phyloP scores from a whole-genome alignment of 1,140 invertebrate species.

The Sminthurinus signatus region DNA sequence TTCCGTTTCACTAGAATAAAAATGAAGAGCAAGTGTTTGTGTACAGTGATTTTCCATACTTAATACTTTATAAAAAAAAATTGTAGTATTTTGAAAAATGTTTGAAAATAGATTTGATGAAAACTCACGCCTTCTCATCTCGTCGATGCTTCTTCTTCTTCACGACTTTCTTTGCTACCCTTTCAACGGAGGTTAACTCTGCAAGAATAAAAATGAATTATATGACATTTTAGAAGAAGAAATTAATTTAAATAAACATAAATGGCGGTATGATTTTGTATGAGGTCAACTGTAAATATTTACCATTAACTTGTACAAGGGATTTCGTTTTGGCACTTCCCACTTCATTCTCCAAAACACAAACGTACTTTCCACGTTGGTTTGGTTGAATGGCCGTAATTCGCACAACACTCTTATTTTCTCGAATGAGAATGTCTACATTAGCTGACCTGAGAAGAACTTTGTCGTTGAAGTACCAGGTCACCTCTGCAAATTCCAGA shows the following conservation, averaged over 20 bases:
- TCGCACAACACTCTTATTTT: conserved; percentile 65
- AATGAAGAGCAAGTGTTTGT: background rate
- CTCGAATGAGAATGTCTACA: conserved; percentile 63
- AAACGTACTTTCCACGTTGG: conserved; percentile 75
- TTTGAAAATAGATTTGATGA: too few species aligned
- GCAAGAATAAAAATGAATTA: too few species aligned
- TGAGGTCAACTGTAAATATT: conserved; percentile 14
- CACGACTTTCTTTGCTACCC: background rate
- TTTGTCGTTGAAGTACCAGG: conserved; percentile 84
- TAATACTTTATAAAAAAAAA: background rate
- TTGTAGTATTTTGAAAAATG: background rate
- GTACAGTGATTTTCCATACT: background rate
- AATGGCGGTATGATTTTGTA: too few species aligned
- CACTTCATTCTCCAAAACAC: conserved; percentile 73
- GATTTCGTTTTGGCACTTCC: conserved; percentile 73
- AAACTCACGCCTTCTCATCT: too few species aligned
- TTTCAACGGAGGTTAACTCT: background rate
- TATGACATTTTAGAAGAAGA: too few species aligned
- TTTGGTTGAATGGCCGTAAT: conserved; percentile 61
- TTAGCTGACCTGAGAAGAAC: conserved; percentile 64
- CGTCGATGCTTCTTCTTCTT: background rate
- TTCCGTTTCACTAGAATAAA: background rate
- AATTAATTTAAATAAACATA: too few species aligned
- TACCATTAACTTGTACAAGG: conserved; percentile 62
- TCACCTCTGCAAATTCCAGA: conserved; percentile 77